Base-by-base conservation (phyloP, 2,797 vertebrate genomes). In the Podargus strigoides region DNA sequence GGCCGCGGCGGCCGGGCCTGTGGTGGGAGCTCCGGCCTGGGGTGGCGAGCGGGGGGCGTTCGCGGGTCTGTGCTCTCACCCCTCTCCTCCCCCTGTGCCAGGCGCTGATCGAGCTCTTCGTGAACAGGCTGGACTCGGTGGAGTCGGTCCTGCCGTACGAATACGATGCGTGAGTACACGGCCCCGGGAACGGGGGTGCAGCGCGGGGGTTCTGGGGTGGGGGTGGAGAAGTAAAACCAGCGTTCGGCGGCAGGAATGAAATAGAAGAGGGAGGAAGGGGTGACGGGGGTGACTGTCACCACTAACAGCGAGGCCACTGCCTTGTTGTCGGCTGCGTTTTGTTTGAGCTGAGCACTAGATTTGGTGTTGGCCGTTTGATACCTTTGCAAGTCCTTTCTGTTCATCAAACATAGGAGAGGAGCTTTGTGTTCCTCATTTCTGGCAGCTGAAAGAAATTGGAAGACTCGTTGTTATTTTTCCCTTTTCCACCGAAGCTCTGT, bases 91-190 rank as follows among this genome's bases (percentile, higher is more conserved):
- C 49, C 34, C 23, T 14, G 7, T 96, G 97, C 80, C 96, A 99
- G 99, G 97, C 97, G 2, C 27, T 59, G 12, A 98, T 99, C 34
- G 97, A 99, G 95, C 96, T 99, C 36, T 99, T 98, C 96, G 98
- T 99, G 85, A 99, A 99, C 87, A 98, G 98, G 19, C 85, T 99
- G 97, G 99, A 99, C 96, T 99, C 99, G 0, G 98, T 99, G 52
- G 98, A 99, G 95, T 99, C 98, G 6, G 98, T 99, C 55, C 96
- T 99, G 47, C 98, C 98, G 0, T 99, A 99, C 32, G 98, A 99
- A 78, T 99, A 99, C 85, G 98, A 99, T 53, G 98, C 97, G 98
- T 99, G 98, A 98, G 98, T 99, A 93, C 13, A n/a, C n/a, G n/a
- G n/a, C n/a, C n/a, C n/a, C n/a, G n/a, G n/a, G n/a, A n/a, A n/a